Evolutionary conservation across 1,140 invertebrate genomes (phyloP).

Genomic region (Bactericera cockerelli): DNA sequence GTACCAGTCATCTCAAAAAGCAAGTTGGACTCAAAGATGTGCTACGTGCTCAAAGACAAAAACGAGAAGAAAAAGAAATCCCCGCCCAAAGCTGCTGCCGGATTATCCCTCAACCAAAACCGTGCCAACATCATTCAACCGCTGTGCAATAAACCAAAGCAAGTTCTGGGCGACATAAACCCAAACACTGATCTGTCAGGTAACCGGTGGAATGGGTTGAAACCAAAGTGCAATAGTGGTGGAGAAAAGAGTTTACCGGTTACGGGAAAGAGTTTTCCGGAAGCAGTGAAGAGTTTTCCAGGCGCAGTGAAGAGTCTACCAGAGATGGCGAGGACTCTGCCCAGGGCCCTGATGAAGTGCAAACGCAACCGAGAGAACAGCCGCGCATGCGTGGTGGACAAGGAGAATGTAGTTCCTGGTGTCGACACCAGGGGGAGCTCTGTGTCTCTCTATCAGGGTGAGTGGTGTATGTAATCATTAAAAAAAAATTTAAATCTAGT

Average conservation of each 20-base stretch:
- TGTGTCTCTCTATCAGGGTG: too few relatives aligned
- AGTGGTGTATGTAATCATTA: too few relatives aligned
- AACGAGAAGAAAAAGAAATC: slow-evolving; percentile 26
- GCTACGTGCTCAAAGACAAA: not conserved
- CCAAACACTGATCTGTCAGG: slow-evolving; percentile 17
- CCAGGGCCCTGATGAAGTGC: not conserved
- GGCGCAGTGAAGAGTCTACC: too few relatives aligned
- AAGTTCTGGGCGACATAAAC: slow-evolving; percentile 16
- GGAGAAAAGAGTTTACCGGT: not conserved
- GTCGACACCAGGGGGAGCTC: too few relatives aligned
- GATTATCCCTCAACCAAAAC: slow-evolving; percentile 16
- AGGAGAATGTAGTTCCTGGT: not conserved
- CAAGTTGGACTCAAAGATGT: slow-evolving; percentile 10
- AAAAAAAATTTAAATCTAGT: too few relatives aligned
- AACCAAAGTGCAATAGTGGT: too few relatives aligned
- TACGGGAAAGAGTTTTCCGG: not conserved
- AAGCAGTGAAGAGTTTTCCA: too few relatives aligned
- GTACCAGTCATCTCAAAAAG: slow-evolving; percentile 22
- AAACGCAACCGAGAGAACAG: not conserved
- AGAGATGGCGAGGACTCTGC: not conserved
- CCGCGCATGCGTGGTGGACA: not conserved
- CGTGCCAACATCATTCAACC: slow-evolving; percentile 13
- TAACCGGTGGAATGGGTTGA: too few relatives aligned
- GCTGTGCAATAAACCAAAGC: slow-evolving; percentile 13
- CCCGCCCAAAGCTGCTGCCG: slow-evolving; percentile 19